Conservation (phyloP, 2,113 vertebrate species). For the Condylura cristata region DNA sequence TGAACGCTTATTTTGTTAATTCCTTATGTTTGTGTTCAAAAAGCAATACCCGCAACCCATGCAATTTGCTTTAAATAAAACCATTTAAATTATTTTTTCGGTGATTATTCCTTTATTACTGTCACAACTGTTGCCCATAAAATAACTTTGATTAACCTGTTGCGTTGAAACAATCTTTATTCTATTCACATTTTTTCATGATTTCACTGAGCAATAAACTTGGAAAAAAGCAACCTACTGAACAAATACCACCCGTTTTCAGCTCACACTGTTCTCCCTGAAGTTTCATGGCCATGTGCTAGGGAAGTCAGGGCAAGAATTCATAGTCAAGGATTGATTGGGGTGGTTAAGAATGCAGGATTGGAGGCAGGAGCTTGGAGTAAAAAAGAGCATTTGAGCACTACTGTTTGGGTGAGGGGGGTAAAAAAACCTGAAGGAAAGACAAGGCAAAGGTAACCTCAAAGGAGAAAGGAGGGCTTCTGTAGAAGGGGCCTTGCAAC, state of each 20-base stretch:
- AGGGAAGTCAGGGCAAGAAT: slow-evolving; percentile 6
- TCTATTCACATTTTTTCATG: slow-evolving; percentile 33
- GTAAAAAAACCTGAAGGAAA: neutral
- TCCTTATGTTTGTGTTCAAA: slow-evolving; percentile 48
- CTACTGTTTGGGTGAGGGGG: neutral
- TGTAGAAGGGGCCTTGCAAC: neutral
- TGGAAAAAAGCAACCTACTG: neutral
- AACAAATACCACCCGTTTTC: slow-evolving; percentile 49
- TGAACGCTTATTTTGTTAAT: slow-evolving; percentile 63
- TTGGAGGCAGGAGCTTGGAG: neutral
- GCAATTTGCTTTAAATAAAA: slow-evolving; percentile 70
- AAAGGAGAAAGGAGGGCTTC: neutral
- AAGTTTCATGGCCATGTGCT: slow-evolving; percentile 28
- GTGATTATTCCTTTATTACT: slow-evolving; percentile 67
- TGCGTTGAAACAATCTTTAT: slow-evolving; percentile 33
- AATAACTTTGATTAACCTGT: slow-evolving; percentile 51
- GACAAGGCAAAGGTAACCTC: slow-evolving; percentile 20
- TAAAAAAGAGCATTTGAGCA: neutral
- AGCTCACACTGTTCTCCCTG: neutral
- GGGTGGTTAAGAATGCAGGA: neutral
- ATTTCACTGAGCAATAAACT: slow-evolving; percentile 39
- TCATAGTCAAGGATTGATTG: slow-evolving; percentile 13
- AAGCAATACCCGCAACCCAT: slow-evolving; percentile 36
- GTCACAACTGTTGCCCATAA: neutral
- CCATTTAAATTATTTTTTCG: slow-evolving; percentile 65